Conservation (phyloP, 2,113 vertebrate species). For the Phyllostomus hastatus region DNA sequence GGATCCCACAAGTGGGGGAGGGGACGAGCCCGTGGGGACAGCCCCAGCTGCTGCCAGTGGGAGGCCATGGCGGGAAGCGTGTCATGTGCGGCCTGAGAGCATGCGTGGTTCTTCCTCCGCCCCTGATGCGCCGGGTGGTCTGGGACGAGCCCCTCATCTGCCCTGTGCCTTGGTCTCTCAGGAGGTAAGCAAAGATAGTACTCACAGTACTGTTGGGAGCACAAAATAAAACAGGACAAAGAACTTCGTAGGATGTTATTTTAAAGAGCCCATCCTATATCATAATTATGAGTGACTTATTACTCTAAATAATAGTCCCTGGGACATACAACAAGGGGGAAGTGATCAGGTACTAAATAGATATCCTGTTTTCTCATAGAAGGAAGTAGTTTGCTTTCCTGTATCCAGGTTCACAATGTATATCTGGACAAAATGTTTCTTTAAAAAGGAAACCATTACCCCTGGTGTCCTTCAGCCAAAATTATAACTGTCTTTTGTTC, state of each 20-base stretch:
- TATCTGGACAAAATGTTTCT: slow-evolving; percentile 32
- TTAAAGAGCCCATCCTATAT: background rate
- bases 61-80: accelerated
- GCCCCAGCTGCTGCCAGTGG: background rate
- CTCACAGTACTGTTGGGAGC: background rate
- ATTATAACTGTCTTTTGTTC: background rate
- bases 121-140: background rate
- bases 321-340: background rate
- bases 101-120: background rate
- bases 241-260: background rate
- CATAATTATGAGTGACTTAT: background rate
- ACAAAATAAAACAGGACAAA: background rate
- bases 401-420: background rate
- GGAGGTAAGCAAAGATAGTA: background rate
- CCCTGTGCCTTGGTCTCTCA: background rate
- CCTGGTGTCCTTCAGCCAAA: background rate
- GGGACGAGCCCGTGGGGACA: too few relatives aligned
- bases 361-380: background rate
- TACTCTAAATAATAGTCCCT: background rate
- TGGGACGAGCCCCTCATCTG: background rate
- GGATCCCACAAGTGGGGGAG: accelerated
- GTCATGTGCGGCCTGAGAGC: too few relatives aligned
- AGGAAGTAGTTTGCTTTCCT: slow-evolving; percentile 57
- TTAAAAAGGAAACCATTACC: background rate
- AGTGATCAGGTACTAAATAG: background rate